A percentile compares a stretch with the other conserved stretches of the same genome.
phyloP scores from a whole-genome alignment of 2,113 vertebrate genomes.

The Xerus inauris region DNA sequence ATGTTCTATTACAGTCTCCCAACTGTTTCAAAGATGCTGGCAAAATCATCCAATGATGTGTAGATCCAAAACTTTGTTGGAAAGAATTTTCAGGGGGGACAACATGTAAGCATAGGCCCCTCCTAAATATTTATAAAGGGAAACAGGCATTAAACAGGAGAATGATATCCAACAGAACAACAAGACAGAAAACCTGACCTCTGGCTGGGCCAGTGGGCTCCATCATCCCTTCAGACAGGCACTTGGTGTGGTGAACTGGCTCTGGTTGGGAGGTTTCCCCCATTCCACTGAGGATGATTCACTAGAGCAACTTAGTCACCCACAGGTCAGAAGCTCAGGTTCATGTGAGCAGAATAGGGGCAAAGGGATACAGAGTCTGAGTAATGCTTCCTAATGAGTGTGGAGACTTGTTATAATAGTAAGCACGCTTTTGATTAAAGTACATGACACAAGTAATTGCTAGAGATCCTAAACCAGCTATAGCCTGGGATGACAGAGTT shows the following conservation, averaged over 20 bases:
- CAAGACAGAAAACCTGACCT: conserved; percentile 7
- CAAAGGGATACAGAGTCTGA: background rate
- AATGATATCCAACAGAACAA: background rate
- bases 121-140: conserved; percentile 23
- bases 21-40: background rate
- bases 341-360: background rate
- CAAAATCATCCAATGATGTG: background rate
- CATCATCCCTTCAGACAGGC: background rate
- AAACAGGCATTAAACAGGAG: background rate
- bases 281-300: conserved; percentile 36
- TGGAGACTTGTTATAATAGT: conserved; percentile 33
- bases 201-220: background rate
- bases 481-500: conserved; percentile 38
- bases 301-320: conserved; percentile 25
- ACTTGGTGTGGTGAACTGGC: background rate
- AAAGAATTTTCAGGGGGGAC: conserved; percentile 10
- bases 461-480: conserved; percentile 45
- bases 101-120: background rate
- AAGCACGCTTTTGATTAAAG: conserved; percentile 44
- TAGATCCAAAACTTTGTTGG: background rate
- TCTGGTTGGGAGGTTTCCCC: background rate
- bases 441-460: conserved; percentile 56
- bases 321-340: conserved; percentile 42
- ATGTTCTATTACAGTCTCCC: background rate
- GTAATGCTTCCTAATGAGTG: conserved; percentile 45